Conservation (phyloP, 2,797 vertebrate species). For the Lerista edwardsae region DNA sequence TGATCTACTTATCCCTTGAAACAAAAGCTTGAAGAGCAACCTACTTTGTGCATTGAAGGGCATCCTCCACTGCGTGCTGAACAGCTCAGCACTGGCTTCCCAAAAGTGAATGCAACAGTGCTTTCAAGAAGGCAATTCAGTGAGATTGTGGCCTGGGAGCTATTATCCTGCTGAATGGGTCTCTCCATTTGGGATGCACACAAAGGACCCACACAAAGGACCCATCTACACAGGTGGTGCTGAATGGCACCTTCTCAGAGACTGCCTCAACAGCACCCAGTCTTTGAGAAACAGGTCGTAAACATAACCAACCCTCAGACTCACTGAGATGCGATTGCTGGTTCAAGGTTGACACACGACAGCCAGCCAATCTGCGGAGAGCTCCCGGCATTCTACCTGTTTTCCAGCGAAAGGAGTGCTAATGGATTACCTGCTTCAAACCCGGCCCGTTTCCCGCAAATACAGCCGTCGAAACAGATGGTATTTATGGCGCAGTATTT, state of each 20-base stretch:
- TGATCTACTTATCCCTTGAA: not conserved
- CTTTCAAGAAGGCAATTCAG: constrained; percentile 6
- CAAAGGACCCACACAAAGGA: not conserved
- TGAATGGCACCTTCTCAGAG: not conserved
- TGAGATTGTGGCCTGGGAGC: not conserved
- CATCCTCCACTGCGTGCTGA: not conserved
- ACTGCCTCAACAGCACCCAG: not conserved
- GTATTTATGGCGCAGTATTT: constrained; percentile 46
- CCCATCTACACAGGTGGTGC: fast-evolving
- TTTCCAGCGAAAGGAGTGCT: constrained; percentile 18
- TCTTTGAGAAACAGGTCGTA: not conserved
- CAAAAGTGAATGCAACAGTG: not conserved
- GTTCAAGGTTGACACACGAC: constrained; percentile 11
- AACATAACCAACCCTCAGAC: not conserved
- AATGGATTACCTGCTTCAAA: constrained; percentile 29
- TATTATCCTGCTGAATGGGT: constrained; percentile 24
- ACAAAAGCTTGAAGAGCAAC: constrained; percentile 8
- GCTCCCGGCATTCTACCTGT: not conserved
- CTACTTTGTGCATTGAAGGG: not conserved
- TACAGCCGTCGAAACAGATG: constrained; percentile 1
- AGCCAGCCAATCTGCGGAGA: not conserved
- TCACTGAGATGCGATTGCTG: not conserved
- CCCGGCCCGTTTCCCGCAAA: not conserved
- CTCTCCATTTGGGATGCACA: constrained; percentile 1
- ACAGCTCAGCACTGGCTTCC: constrained; percentile 22